Conservation (phyloP, 2,113 vertebrate genomes). For the Hyaena hyaena region DNA sequence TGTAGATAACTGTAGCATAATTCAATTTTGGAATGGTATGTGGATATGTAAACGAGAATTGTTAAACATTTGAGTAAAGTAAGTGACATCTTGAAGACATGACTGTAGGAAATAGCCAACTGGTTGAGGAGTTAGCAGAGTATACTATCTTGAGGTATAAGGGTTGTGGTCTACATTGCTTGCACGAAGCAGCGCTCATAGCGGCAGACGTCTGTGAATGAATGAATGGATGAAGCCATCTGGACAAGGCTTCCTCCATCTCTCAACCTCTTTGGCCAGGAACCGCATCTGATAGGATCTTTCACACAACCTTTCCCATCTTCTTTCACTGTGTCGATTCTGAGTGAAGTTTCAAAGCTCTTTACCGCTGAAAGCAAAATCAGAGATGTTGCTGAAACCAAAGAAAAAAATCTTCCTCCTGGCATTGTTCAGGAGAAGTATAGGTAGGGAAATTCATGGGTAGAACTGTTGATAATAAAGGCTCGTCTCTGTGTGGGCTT, state of each 20-base stretch:
- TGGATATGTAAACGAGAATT: not conserved
- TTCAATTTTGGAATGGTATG: not conserved
- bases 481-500: not conserved
- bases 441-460: not conserved
- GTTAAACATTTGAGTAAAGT: not conserved
- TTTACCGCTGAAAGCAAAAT: not conserved
- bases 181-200: too few relatives aligned
- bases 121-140: too few relatives aligned
- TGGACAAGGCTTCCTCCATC: not conserved
- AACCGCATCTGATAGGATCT: not conserved
- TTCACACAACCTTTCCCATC: not conserved
- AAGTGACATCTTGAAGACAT: not conserved
- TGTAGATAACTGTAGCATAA: not conserved
- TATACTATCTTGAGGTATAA: not conserved
- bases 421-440: not conserved
- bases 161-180: not conserved
- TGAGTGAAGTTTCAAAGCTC: not conserved
- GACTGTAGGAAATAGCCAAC: not conserved
- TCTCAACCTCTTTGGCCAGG: not conserved
- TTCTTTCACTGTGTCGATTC: not conserved
- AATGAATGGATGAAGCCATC: not conserved
- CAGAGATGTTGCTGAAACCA: not conserved
- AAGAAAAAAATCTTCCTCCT: not conserved
- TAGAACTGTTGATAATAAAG: not conserved
- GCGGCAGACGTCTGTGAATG: not conserved